Percentiles rank a stretch among this genome's conserved stretches.
Conservation (phyloP, 2,888 invertebrate species). For the Drosophila yooni region DNA sequence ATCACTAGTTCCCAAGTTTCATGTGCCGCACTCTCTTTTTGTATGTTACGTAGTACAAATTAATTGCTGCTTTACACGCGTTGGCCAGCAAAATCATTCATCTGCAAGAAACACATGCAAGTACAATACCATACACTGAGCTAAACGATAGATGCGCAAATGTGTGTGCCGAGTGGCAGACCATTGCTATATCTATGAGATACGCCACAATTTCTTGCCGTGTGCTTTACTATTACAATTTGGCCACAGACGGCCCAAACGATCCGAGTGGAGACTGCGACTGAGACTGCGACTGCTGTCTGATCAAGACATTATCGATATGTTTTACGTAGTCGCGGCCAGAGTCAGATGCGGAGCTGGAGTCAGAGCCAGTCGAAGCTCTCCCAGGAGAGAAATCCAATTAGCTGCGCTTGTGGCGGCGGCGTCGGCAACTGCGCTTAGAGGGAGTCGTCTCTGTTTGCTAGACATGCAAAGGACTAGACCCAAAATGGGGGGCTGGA, state of each 20-base stretch:
- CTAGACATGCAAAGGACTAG: constrained; percentile 77
- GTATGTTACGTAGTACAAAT: constrained; percentile 80
- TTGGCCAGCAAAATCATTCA: constrained; percentile 77
- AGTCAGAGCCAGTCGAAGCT: constrained; percentile 49
- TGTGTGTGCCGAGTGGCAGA: neutral
- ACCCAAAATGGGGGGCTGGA: constrained; percentile 59
- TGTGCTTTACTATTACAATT: constrained; percentile 84
- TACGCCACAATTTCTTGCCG: constrained; percentile 43
- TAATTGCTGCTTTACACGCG: constrained; percentile 85
- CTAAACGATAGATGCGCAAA: constrained; percentile 31
- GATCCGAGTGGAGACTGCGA: constrained; percentile 19
- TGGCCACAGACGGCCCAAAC: constrained; percentile 45
- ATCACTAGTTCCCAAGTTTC: constrained; percentile 30
- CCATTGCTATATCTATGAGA: neutral
- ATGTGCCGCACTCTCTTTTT: constrained; percentile 61
- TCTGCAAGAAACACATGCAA: constrained; percentile 77
- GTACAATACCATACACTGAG: constrained; percentile 58
- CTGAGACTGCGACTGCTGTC: constrained; percentile 56
- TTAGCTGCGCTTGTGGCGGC: constrained; percentile 82
- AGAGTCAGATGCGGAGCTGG: constrained; percentile 13
- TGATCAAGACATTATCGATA: constrained; percentile 84
- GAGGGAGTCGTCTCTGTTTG: constrained; percentile 51
- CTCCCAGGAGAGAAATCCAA: constrained; percentile 83
- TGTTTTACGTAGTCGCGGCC: constrained; percentile 74
- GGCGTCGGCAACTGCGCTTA: constrained; percentile 54